Evolutionary conservation across 2,797 vertebrate genomes (phyloP), one percentile per base, ranked within the genome.

Genomic region (Corythornis leucogaster): DNA sequence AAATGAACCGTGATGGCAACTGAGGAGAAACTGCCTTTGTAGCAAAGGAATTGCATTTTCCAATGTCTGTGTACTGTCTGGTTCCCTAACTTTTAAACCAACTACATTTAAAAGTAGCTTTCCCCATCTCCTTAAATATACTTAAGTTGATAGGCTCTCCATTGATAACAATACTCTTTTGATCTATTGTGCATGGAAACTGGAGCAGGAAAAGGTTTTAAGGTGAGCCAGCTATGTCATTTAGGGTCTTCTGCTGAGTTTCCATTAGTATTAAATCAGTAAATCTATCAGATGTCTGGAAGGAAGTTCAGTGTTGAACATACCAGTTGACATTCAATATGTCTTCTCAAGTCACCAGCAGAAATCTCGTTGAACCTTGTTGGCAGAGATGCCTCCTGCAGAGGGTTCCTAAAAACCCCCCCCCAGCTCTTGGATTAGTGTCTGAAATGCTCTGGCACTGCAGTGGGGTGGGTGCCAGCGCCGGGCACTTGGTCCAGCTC

Each of bases 231-330:
- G 45, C 91, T 85, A 96, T 92, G 92, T 94, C 80, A 91, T 85
- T 20, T 28, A 35, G 28, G 12, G 28, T 78, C 79, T 95, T 97
- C 94, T 91, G 89, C 92, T 97, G 89, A 84, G 62, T 94, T 96
- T 94, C 88, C 43, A 66, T 96, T 96, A 95, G 76, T 53, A 62
- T 54, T 92, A 79, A 95, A 85, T 28, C 63, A 74, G n/a, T 85
- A 73, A 46, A 90, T 90, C 87, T 89, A 50, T 86, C 87, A 89
- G 87, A 71, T 88, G 48, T 93, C 90, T 90, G 92, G 90, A 94
- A 95, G 87, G 87, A 93, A 66, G 48, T 85, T 92, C 7, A 45
- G 87, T 95, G 73, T 95, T 95, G 78, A 96, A 89, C 93, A 85
- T 69, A 84, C 90, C 82, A 76, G 33, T 16, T 94, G 90, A 87